Percentiles rank a stretch among this genome's conserved stretches.
phyloP scores from a whole-genome alignment of 2,888 invertebrate genomes.

The Nomada fucata region DNA sequence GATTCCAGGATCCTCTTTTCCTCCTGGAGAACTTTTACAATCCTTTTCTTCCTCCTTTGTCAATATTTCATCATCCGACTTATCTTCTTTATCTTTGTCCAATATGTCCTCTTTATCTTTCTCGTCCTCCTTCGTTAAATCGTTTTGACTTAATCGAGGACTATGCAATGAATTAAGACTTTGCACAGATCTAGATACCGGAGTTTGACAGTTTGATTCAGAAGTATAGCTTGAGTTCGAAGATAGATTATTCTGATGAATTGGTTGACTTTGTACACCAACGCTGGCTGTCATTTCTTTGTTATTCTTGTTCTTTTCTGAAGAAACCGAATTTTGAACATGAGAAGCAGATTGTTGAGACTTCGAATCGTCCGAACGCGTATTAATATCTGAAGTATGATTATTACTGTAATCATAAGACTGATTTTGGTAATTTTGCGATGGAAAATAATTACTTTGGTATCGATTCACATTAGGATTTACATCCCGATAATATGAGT shows the following conservation, averaged over 20 bases:
- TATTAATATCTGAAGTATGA: slow-evolving; percentile 71
- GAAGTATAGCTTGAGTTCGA: slow-evolving; percentile 65
- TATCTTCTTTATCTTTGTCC: slow-evolving; percentile 86
- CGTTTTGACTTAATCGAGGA: slow-evolving; percentile 72
- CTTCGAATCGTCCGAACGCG: slow-evolving; percentile 69
- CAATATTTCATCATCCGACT: slow-evolving; percentile 81
- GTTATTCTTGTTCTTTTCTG: slow-evolving; percentile 66
- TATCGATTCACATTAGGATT: slow-evolving; percentile 83
- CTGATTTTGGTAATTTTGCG: slow-evolving; percentile 75
- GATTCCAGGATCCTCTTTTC: slow-evolving; percentile 91
- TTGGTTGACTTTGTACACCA: slow-evolving; percentile 72
- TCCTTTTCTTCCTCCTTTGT: slow-evolving; percentile 86
- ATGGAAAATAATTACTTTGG: slow-evolving; percentile 81
- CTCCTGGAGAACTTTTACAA: slow-evolving; percentile 84
- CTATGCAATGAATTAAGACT: slow-evolving; percentile 61
- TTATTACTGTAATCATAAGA: slow-evolving; percentile 74
- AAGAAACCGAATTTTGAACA: slow-evolving; percentile 55
- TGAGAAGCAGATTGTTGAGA: slow-evolving; percentile 54
- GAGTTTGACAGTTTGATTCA: slow-evolving; percentile 62
- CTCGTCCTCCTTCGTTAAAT: slow-evolving; percentile 85
- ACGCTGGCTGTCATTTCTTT: slow-evolving; percentile 73
- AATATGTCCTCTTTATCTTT: slow-evolving; percentile 85
- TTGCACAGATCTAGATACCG: slow-evolving; percentile 63
- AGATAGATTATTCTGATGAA: slow-evolving; percentile 68
- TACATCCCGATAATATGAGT: slow-evolving; percentile 78